Evolutionary conservation across 2,888 invertebrate species (phyloP).

Genomic region (Ischnura elegans): DNA sequence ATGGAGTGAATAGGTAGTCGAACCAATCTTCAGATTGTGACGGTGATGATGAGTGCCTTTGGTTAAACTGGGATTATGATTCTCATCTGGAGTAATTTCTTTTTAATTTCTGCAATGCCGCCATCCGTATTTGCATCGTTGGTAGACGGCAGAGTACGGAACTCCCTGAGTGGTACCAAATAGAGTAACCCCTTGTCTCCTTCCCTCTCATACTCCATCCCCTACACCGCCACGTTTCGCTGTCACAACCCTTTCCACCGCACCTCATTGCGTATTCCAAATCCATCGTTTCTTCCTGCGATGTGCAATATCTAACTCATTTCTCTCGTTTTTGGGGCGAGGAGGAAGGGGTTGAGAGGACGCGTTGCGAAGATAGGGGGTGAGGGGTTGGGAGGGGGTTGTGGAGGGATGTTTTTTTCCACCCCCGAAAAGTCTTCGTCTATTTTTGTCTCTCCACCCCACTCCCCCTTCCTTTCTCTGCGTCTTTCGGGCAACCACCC

Average conservation of each 20-base stretch:
- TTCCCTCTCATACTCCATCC: no score
- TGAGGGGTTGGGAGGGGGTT: neutral
- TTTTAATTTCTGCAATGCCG: no score
- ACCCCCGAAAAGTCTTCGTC: neutral
- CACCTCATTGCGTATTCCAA: conserved; percentile 57
- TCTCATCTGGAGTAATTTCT: no score
- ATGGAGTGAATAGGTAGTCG: no score
- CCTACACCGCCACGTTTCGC: neutral
- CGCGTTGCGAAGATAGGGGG: neutral
- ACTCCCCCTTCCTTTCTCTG: neutral
- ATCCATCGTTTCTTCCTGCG: conserved; percentile 47
- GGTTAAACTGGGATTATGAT: no score
- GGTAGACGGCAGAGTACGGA: no score
- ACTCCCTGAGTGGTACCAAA: no score
- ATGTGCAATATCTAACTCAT: conserved; percentile 59
- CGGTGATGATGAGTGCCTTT: no score
- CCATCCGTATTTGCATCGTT: no score
- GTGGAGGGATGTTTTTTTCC: neutral
- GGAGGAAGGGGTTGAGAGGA: neutral
- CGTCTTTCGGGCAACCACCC: neutral
- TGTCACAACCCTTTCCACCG: neutral
- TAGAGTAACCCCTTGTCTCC: no score
- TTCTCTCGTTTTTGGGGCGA: conserved; percentile 41
- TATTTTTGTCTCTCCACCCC: neutral
- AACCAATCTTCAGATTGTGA: no score